Base-by-base conservation (phyloP, 1,140 invertebrate genomes). In the Pristionchus pacificus region DNA sequence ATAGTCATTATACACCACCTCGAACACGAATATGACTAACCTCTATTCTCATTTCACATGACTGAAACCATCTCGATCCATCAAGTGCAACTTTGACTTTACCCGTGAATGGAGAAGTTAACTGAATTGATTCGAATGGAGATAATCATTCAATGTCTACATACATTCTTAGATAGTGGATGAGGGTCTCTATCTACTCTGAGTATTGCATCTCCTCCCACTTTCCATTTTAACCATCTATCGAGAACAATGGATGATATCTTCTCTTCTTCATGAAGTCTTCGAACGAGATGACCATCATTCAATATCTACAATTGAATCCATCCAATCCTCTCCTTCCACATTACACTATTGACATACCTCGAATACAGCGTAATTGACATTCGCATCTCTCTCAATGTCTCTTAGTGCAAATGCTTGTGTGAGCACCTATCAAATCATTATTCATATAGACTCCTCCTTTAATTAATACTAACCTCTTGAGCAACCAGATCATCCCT, bases 341-440 rank as follows among this genome's bases (percentile, higher is more conserved):
- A 24, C 6, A 68, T 2, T 10, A 25, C 1, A 58, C 25, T 68
- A 49, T 19, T 13, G 32, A 14, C 55, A 68, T 60, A 71, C 75
- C 55, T 77, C 76, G 33, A 70, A 77, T 25, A 77, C 61, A 38
- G 58, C 67, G 28, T 76, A 70, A 15, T 79, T 60, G 33, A 61
- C 61, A 32, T 55, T 49, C 6, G 38, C 19, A 6, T 49, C 38
- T 49, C 19, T 49, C 6, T 49, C 6, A 10, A 49, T 19, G 19
- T 49, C 38, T 49, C 38, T 6, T 10, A 49, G 38, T 10, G 38
- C 38, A 19, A 49, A 49, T 49, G 38, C 38, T 49, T 49, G 38
- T 6, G 19, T 49, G 38, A 49, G 38, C 6, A 49, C 38, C 38
- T 49, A 19, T 49, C 28, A 60, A 57, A 63, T 59, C 24, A 74